Evolutionary conservation across 37 sponge, comb jelly and placozoan genomes (phyloP).

Genomic region (Geodia barretti): DNA sequence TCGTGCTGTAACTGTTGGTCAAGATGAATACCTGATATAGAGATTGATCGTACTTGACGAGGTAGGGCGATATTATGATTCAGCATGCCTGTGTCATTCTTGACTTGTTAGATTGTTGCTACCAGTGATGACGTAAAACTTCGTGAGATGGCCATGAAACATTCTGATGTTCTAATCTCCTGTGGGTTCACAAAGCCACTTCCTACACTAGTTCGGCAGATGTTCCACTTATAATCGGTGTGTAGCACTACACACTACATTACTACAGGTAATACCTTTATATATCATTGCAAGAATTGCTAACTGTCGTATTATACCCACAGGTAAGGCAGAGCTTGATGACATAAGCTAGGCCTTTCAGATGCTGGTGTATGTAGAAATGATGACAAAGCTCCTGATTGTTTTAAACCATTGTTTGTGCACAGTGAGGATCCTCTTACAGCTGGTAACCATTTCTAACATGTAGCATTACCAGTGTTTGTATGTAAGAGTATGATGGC

Average conservation of each 20-base stretch:
- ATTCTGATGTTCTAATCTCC: background rate
- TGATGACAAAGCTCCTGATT: background rate
- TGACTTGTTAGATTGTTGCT: too few species aligned
- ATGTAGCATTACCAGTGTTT: too few species aligned
- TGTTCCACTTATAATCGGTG: background rate
- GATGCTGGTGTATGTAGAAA: background rate
- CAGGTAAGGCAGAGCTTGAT: slow-evolving; percentile 35
- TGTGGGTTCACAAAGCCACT: slow-evolving; percentile 16
- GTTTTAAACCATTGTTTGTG: too few species aligned
- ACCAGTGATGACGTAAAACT: background rate
- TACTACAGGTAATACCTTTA: too few species aligned
- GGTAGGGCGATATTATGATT: background rate
- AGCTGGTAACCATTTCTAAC: background rate
- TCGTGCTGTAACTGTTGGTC: background rate
- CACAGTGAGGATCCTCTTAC: slow-evolving; percentile 3
- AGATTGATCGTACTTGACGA: too few species aligned
- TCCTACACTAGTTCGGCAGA: background rate
- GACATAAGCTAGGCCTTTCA: slow-evolving; percentile 2
- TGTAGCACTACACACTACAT: background rate
- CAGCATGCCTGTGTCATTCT: background rate
- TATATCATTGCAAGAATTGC: background rate
- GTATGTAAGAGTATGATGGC: too few species aligned
- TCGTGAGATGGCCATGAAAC: background rate
- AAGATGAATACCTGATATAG: background rate
- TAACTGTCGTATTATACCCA: too few species aligned